Conservation (phyloP, 2,113 vertebrate genomes). For the Trematocara unimaculatum region DNA sequence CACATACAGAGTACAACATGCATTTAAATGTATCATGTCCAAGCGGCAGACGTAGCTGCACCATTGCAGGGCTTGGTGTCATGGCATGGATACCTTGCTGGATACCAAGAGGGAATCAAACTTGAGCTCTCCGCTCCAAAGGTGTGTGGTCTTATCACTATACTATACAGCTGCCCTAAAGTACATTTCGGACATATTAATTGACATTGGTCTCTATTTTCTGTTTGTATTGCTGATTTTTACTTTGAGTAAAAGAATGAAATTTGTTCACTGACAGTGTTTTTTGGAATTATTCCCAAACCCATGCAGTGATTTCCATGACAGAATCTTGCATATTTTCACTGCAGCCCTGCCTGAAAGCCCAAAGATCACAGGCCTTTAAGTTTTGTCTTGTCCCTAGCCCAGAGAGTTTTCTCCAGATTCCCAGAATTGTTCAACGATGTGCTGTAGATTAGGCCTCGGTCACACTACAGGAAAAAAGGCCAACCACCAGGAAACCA, state of each 20-base stretch:
- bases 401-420: background rate
- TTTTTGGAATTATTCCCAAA: background rate
- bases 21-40: background rate
- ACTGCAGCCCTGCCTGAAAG: background rate
- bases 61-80: background rate
- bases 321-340: background rate
- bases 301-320: background rate
- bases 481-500: background rate
- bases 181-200: fast-evolving
- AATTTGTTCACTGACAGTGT: background rate
- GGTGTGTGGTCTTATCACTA: background rate
- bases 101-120: background rate
- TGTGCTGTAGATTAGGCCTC: background rate
- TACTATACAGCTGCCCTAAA: fast-evolving
- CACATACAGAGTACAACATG: background rate
- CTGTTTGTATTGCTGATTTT: background rate
- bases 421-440: fast-evolving
- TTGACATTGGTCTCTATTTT: background rate
- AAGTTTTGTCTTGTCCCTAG: background rate
- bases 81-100: background rate
- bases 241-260: background rate
- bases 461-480: background rate
- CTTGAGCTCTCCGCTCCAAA: fast-evolving
- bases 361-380: background rate
- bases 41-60: fast-evolving